Evolutionary conservation across 2,888 invertebrate genomes (phyloP), one percentile per base, ranked within the genome.

Genomic region (Caenorhabditis becei): DNA sequence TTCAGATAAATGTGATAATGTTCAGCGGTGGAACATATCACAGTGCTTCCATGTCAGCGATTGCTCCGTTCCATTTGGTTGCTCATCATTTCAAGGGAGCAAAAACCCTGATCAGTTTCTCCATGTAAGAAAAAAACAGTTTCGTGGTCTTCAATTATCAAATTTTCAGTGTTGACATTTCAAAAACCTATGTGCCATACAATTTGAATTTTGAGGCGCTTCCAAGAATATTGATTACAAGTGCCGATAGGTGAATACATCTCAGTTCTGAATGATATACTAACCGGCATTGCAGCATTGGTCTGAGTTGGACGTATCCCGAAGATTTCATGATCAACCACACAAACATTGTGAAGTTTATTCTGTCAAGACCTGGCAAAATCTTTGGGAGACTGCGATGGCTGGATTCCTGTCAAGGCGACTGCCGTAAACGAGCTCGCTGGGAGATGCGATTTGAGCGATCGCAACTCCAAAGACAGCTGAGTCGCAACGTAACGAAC

Each of bases 11-110:
- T 18, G 77, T 82, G 20, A 62, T 77, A 11, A 14, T 82, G 44
- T 77, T 82, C 47, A 74, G 51, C 8, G 77, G 77, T 16, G 82
- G 82, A 7, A 41, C 63, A 18, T 77, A 67, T 67, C 82, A 82
- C 54, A 62, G 69, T 56, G 18, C 82, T 1, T 78, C 77, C 0
- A 69, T 26, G 24, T 53, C 72, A 1, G 67, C 74, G 1, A 59
- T 82, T 16, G 58, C 77, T 0, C 54, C 69, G 5, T 78, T 82
- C 54, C 77, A 82, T 49, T 47, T 74, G 2, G 58, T 65, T 1
- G 47, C 69, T 5, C 14, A 62, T 41, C 47, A 72, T 72, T 78
- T 77, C 24, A 47, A 32, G 7, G 65, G 78, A 7, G 47, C 47
- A 1, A 51, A 18, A 11, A 56, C 28, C 18, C 0, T 72, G 0